phyloP scores from a whole-genome alignment of 1,140 invertebrate genomes.

The Heliconius melpomene region DNA sequence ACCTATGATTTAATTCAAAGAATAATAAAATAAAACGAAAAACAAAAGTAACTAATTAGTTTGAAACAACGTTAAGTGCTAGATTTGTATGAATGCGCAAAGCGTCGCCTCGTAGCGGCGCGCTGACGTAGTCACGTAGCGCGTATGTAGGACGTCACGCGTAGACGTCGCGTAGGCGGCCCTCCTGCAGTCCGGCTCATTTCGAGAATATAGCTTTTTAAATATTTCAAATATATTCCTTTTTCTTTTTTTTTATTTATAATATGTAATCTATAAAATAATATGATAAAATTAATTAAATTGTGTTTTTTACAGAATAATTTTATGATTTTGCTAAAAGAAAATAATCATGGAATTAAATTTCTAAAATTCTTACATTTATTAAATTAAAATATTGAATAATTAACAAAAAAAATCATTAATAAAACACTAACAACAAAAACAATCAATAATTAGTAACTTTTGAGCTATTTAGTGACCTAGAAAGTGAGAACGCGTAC shows the following conservation, averaged over 20 bases:
- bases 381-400: neutral
- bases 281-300: neutral
- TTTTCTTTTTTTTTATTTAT: neutral
- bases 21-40: neutral
- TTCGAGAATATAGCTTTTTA: slow-evolving; percentile 29
- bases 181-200: slow-evolving; percentile 40
- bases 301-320: no score
- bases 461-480: slow-evolving; percentile 71
- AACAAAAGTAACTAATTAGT: neutral
- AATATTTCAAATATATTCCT: slow-evolving; percentile 12
- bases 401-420: neutral
- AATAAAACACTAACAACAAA: neutral
- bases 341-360: no score
- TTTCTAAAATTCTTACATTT: no score
- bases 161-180: slow-evolving; percentile 42
- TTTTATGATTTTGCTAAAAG: no score
- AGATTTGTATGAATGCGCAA: slow-evolving; percentile 30
- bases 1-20: neutral
- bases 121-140: slow-evolving; percentile 51
- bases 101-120: slow-evolving; percentile 46
- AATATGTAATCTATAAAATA: no score
- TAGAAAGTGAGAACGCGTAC: slow-evolving; percentile 66
- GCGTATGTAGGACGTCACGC: slow-evolving; percentile 47
- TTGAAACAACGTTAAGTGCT: neutral
- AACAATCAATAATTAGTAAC: slow-evolving; percentile 55